Percentiles rank a stretch among this genome's conserved stretches.
Evolutionary conservation across 1,140 invertebrate species (phyloP).

Genomic region (Drosophila yakuba): DNA sequence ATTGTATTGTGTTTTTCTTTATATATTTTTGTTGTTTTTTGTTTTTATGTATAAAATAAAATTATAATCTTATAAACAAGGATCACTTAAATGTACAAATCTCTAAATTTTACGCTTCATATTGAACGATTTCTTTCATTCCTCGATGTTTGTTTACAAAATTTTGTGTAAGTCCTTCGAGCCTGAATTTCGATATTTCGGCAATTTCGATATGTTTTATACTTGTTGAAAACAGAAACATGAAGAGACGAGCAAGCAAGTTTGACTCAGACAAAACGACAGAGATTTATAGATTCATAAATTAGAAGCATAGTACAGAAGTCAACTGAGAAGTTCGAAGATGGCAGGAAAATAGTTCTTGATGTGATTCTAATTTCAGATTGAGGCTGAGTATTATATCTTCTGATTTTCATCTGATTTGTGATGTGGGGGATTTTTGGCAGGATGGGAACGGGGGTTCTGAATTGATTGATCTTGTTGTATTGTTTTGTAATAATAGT

Average conservation of each 20-base stretch:
- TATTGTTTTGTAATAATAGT: conserved; percentile 52
- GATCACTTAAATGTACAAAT: conserved; percentile 85
- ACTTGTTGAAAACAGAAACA: conserved; percentile 40
- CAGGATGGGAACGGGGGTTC: conserved; percentile 47
- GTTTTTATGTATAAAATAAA: conserved; percentile 84
- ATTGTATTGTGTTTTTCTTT: conserved; percentile 61
- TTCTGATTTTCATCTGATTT: conserved; percentile 44
- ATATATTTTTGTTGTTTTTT: conserved; percentile 67
- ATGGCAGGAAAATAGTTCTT: conserved; percentile 36
- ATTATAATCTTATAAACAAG: conserved; percentile 85
- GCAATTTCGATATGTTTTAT: conserved; percentile 28
- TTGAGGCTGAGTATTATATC: conserved; percentile 57
- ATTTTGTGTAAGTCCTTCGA: conserved; percentile 47
- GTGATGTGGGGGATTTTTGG: conserved; percentile 54
- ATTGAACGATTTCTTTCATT: conserved; percentile 69
- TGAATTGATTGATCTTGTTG: conserved; percentile 74
- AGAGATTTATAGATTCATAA: conserved; percentile 36
- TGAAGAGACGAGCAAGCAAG: conserved; percentile 31
- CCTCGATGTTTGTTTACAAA: conserved; percentile 66
- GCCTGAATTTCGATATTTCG: conserved; percentile 43
- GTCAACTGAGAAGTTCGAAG: conserved; percentile 26
- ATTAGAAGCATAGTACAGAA: conserved; percentile 36
- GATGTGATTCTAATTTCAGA: conserved; percentile 45
- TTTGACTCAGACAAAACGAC: conserved; percentile 33
- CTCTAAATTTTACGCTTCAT: conserved; percentile 76